Base-by-base conservation (phyloP, 2,113 vertebrate genomes). In the Dromaius novaehollandiae region DNA sequence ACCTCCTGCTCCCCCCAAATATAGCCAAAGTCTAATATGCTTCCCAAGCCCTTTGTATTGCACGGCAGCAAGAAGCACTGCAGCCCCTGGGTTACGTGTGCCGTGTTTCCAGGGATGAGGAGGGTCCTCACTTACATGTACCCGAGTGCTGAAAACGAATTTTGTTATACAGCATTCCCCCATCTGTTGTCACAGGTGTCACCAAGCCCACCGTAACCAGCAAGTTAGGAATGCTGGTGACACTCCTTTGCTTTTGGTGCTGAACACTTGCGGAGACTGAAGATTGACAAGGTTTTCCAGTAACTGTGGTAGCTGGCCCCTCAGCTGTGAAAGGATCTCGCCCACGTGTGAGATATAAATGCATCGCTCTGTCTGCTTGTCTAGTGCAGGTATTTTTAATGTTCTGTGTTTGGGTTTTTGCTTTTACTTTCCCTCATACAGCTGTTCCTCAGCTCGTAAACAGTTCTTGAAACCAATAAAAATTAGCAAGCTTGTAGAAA, bases 401-500 rank as follows among this genome's bases (percentile, higher is more conserved):
- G 15, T 71, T 25, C 44, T 3, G 1, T 80, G 48, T 30, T 63
- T 32, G 28, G 7, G 1, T 34, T 16, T 8, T 17, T 55, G 4
- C 5, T n/a, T n/a, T 70, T 51, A 38, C 36, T 68, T 90, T 68
- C 73, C 25, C 34, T 78, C 55, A 86, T 32, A 38, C 30, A 86
- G 40, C 32, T 79, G 55, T 34, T 88, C 30, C 69, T 92, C 60
- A 65, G 80, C 40, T 87, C 74, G 77, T 84, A 79, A 93, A 84
- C 55, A 48, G 60, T 56, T 92, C 83, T 89, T 36, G 68, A 92
- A 89, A 88, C n/a, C 32, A 7, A 12, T 90, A 84, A 94, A 89
- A 96, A 94, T 95, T 55, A 94, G 82, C 26, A 86, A 63, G 46
- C 46, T 84, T 74, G 38, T 86, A 78, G 87, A 92, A 88, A 78